Evolutionary conservation across 2,797 vertebrate genomes (phyloP).

Genomic region (Varecia variegata): DNA sequence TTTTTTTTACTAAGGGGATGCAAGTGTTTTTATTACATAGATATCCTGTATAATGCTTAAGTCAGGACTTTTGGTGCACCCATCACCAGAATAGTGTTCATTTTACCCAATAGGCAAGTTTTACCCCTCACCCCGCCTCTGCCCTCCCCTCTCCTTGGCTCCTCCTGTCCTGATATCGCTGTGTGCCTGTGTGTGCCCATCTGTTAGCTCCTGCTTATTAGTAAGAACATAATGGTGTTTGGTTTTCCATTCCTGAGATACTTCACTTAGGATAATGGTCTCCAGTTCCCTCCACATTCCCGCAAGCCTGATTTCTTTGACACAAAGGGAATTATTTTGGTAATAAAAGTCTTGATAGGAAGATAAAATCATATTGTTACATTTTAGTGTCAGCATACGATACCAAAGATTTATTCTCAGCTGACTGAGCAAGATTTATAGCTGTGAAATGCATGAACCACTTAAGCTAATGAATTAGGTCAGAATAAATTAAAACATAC

Average conservation of each 20-base stretch:
- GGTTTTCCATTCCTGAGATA: neutral
- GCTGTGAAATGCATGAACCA: constrained; percentile 20
- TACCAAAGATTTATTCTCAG: constrained; percentile 40
- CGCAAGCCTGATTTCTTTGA: neutral
- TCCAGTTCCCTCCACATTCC: neutral
- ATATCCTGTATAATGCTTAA: neutral
- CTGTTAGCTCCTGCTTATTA: neutral
- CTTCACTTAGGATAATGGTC: neutral
- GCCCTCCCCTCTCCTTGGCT: neutral
- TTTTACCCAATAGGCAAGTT: neutral
- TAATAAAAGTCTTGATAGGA: neutral
- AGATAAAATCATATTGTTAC: neutral
- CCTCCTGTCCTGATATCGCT: neutral
- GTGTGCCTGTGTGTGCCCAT: neutral
- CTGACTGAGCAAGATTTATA: neutral
- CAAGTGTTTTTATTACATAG: neutral
- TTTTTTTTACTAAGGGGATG: neutral
- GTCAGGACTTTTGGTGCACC: neutral
- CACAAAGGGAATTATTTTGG: neutral
- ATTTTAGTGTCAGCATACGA: neutral
- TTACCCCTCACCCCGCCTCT: neutral
- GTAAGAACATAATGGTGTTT: neutral
- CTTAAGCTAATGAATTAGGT: constrained; percentile 51
- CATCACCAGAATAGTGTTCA: neutral
- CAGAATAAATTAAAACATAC: constrained; percentile 56